Conservation (phyloP, 2,888 invertebrate genomes). For the Campoplex capitator region DNA sequence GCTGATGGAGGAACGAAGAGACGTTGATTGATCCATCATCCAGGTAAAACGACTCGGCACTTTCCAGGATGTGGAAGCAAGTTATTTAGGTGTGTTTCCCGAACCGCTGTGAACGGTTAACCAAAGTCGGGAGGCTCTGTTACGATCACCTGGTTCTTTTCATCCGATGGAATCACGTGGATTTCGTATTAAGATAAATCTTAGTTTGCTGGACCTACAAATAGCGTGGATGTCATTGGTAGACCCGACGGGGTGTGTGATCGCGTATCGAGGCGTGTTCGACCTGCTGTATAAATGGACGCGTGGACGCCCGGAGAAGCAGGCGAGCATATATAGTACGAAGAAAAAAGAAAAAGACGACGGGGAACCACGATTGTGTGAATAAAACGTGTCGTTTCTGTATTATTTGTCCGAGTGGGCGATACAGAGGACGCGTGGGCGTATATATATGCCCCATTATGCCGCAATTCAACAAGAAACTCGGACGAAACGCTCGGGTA, state of each 20-base stretch:
- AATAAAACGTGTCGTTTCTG: conserved; percentile 37
- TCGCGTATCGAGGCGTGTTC: conserved; percentile 12
- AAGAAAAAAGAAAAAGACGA: conserved; percentile 11
- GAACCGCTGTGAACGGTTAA: neutral
- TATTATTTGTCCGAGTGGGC: conserved; percentile 23
- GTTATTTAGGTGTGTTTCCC: neutral
- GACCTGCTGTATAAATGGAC: conserved; percentile 30
- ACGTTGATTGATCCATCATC: neutral
- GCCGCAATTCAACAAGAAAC: conserved; percentile 72
- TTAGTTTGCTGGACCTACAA: conserved; percentile 15
- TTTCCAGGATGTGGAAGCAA: neutral
- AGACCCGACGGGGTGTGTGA: conserved; percentile 43
- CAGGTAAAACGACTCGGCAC: neutral
- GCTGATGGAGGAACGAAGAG: neutral
- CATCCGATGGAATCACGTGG: conserved; percentile 17
- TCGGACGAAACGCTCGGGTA: conserved; percentile 23
- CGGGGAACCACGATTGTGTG: conserved; percentile 39
- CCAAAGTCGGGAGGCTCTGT: neutral
- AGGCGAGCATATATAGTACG: neutral
- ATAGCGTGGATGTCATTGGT: conserved; percentile 7
- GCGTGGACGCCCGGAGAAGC: conserved; percentile 15
- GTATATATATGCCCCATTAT: conserved; percentile 74
- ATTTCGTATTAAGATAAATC: neutral
- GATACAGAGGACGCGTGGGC: conserved; percentile 60
- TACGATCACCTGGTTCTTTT: conserved; percentile 23